Conservation (phyloP, 2,888 invertebrate genomes). For the Ryuthela nishihirai region DNA sequence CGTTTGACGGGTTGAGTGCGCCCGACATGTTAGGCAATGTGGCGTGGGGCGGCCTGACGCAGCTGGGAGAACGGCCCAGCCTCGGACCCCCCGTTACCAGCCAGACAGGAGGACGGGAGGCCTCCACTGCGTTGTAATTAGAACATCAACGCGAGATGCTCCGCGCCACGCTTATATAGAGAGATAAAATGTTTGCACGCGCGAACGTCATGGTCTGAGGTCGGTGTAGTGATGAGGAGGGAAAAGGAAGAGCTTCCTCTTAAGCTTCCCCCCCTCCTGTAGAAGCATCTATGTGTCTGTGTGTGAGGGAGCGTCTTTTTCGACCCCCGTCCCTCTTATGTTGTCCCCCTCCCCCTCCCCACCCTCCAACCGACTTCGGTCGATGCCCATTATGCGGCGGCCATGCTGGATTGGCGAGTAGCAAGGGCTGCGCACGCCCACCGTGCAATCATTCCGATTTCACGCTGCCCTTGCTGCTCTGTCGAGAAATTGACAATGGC, state of each 20-base stretch:
- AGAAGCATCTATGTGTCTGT: too few relatives aligned
- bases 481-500: constrained; percentile 38
- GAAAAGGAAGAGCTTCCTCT: too few relatives aligned
- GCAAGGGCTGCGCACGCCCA: constrained; percentile 28
- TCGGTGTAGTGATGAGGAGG: too few relatives aligned
- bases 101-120: not conserved
- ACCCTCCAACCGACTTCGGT: constrained; percentile 9
- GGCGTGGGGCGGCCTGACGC: constrained; percentile 26
- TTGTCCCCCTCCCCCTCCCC: not conserved
- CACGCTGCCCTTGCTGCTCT: constrained; percentile 22
- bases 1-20: constrained; percentile 41
- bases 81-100: constrained; percentile 8
- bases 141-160: constrained; percentile 30
- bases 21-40: constrained; percentile 39
- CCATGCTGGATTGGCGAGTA: too few relatives aligned
- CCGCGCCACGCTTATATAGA: too few relatives aligned
- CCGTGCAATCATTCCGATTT: constrained; percentile 32
- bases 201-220: too few relatives aligned
- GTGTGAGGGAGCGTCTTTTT: too few relatives aligned
- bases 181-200: too few relatives aligned
- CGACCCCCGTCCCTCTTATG: too few relatives aligned
- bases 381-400: constrained; percentile 20
- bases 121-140: constrained; percentile 29
- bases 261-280: too few relatives aligned
- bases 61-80: constrained; percentile 21